A percentile compares a stretch with the other conserved stretches of the same genome.
Conservation (phyloP, 2,113 vertebrate genomes). For the Mastomys natalensis region DNA sequence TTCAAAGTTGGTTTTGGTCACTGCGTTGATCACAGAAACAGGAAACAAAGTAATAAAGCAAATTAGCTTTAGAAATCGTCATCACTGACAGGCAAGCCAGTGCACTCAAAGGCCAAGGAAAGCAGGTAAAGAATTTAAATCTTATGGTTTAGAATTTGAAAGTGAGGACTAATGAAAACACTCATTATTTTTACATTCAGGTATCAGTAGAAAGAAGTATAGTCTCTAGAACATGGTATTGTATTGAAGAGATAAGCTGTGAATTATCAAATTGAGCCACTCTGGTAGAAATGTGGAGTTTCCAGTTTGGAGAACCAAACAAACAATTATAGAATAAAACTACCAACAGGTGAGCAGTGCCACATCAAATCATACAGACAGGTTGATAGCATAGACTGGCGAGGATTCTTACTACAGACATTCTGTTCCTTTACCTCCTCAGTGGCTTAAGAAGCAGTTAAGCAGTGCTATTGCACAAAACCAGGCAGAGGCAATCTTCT, state of each 20-base stretch:
- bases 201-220: constrained; percentile 53
- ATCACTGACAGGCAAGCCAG: constrained; percentile 37
- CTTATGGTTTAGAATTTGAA: not conserved
- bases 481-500: too few relatives aligned
- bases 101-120: constrained; percentile 56
- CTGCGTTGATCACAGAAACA: not conserved
- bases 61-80: constrained; percentile 67
- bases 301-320: not conserved
- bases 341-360: not conserved
- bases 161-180: not conserved
- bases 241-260: constrained; percentile 46
- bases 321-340: not conserved
- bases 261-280: not conserved
- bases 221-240: constrained; percentile 26
- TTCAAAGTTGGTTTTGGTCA: not conserved
- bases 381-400: not conserved
- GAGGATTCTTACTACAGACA: not conserved
- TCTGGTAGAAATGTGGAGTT: not conserved
- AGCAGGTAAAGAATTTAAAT: not conserved
- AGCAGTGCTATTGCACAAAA: not conserved
- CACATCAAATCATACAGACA: not conserved
- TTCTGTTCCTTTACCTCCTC: not conserved
- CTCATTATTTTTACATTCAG: not conserved
- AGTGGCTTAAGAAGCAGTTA: not conserved
- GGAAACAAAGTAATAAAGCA: not conserved